Evolutionary conservation across 1,140 invertebrate genomes (phyloP), one percentile per base, ranked within the genome.

Genomic region (Aphaenogaster ashmeadi): DNA sequence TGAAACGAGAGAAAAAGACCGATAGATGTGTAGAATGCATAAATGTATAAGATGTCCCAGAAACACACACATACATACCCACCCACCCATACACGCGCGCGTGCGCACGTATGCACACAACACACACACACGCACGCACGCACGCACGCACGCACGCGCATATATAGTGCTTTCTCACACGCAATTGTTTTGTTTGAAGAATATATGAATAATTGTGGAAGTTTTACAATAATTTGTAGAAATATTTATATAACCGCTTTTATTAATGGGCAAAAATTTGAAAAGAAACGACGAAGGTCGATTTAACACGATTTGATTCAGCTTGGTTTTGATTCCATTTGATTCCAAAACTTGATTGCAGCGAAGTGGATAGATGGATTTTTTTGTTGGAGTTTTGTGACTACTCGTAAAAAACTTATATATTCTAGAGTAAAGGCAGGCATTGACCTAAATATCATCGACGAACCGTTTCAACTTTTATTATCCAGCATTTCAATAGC

Each of bases 401-500:
- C 33, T 47, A 9, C 4, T 15, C 44, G 15, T 86, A 89, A 90
- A 88, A 88, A 83, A 90, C 88, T 89, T 89, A 75, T 91, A 80
- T 91, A 89, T 89, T 89, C 91, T 90, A 88, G 90, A 92, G 90
- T 90, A 90, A 92, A 91, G 89, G 88, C 89, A 93, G 91, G 89
- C 92, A 93, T 94, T 94, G 93, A 94, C 92, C 93, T 93, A 94
- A 90, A 94, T 94, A 91, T 90, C 58, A 56, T 83, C 78, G 47
- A 41, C n/a, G 60, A 41, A 88, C 33, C 33, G 64, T 88, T 80
- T 67, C 74, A 80, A 8, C 27, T 33, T 18, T 47, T n/a, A 52
- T 60, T 86, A 67, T 90, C 60, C 3, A 52, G 5, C 50, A 56
- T 56, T 56, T 41, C n/a, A 75, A 9, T 56, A 21, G 18, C 36